Base-by-base conservation (phyloP, 2,888 invertebrate species). In the Amphipyra berbera region DNA sequence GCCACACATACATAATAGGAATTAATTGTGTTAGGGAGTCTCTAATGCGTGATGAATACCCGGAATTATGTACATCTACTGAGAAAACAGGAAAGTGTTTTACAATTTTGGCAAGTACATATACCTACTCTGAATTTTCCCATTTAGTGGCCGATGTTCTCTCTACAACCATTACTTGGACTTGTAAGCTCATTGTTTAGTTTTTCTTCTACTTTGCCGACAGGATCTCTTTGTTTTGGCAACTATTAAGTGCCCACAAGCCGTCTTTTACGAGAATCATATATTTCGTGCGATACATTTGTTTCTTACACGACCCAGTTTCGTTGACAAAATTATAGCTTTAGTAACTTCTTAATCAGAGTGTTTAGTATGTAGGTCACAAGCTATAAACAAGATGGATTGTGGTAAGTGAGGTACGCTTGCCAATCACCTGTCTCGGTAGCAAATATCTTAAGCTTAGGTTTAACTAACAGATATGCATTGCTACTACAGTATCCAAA, bases 231-330 rank as follows among this genome's bases (percentile, higher is more conserved):
- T 68, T 78, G 72, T 73, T 76, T 77, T 68, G 55, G 56, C 52
- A 68, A 76, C 76, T 76, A 73, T 78, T 76, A 77, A 78, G 63
- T 66, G 66, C 52, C 60, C 58, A 48, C 60, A 59, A 49, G 46
- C 50, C 66, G 45, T 53, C 60, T 65, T 58, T 60, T 60, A 61
- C 54, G 44, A 64, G 59, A 45, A 52, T 52, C 57, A 62, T 73
- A 69, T 65, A 68, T 68, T 75, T 59, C 38, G 44, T 58, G 59
- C 58, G 54, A 58, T 56, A 53, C 42, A 57, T 57, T 54, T 37
- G 47, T 62, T 27, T 47, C 50, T 46, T 50, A 50, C 21, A 54
- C 50, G 47, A 56, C 57, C 57, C 27, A 58, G 46, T 59, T 65
- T 53, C 40, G 66, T 65, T 75, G 55, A 49, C 42, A 61, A 61